A percentile compares a stretch with the other conserved stretches of the same genome.
Evolutionary conservation across 2,113 vertebrate genomes (phyloP).

Genomic region (Pithys albifrons): DNA sequence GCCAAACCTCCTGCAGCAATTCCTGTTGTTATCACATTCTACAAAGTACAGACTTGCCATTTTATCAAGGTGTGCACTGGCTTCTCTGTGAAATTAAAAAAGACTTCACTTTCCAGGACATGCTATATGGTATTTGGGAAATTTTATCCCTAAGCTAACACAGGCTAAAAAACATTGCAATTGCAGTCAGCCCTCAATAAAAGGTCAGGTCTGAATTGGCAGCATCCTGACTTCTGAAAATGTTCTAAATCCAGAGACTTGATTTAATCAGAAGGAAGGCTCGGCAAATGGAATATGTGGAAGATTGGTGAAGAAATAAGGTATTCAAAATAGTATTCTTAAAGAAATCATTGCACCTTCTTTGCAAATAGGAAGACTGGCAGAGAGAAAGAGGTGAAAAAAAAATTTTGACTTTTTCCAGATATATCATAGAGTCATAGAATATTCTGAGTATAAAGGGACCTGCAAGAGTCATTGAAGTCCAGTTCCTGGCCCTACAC

Average conservation of each 20-base stretch:
- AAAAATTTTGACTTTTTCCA: background rate
- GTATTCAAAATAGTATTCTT: background rate
- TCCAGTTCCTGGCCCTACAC: background rate
- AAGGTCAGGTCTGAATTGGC: background rate
- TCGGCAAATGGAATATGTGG: background rate
- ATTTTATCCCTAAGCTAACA: background rate
- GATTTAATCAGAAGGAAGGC: background rate
- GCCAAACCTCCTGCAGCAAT: background rate
- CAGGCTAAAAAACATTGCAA: background rate
- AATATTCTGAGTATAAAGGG: background rate
- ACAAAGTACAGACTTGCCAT: background rate
- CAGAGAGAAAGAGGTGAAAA: background rate
- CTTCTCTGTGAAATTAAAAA: background rate
- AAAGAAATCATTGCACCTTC: background rate
- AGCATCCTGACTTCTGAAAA: background rate
- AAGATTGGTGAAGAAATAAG: background rate
- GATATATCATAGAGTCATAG: background rate
- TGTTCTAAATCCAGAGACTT: background rate
- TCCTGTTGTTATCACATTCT: background rate
- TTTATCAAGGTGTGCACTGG: background rate
- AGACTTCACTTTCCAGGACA: background rate
- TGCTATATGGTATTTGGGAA: background rate
- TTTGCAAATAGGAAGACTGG: background rate
- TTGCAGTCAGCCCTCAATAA: background rate
- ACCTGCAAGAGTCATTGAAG: rapidly evolving